phyloP scores from a whole-genome alignment of 2,113 vertebrate genomes.

The Equus quagga region DNA sequence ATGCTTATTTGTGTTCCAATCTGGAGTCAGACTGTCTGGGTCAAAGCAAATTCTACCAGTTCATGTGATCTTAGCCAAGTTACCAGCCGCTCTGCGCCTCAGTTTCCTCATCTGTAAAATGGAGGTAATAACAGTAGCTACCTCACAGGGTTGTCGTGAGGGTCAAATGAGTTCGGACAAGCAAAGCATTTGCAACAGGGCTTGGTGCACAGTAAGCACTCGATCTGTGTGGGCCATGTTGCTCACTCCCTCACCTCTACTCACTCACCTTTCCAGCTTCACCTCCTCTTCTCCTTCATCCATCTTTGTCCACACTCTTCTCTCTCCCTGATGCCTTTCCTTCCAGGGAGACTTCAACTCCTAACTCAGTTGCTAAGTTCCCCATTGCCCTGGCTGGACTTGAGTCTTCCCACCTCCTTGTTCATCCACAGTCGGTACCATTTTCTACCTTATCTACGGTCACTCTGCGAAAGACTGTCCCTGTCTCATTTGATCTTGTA shows the following conservation, averaged over 20 bases:
- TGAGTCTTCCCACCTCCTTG: not conserved
- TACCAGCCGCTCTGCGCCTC: not conserved
- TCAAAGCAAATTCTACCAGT: not conserved
- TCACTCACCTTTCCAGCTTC: too few relatives aligned
- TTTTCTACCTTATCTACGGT: not conserved
- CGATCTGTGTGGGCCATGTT: accelerated
- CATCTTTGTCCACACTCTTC: accelerated
- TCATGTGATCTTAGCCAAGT: not conserved
- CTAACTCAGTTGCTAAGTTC: not conserved
- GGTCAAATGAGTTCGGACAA: not conserved
- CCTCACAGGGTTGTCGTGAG: not conserved
- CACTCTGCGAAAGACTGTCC: not conserved
- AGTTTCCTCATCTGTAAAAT: not conserved
- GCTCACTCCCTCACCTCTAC: not conserved
- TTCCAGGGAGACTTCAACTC: not conserved
- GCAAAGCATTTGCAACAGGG: not conserved
- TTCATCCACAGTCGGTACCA: not conserved
- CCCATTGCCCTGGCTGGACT: too few relatives aligned
- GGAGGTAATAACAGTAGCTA: not conserved
- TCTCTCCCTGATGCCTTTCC: not conserved
- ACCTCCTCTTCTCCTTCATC: not conserved
- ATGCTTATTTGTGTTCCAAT: not conserved
- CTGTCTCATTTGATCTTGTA: not conserved
- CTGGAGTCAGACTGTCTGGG: not conserved
- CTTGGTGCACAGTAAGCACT: not conserved